Base-by-base conservation (phyloP, 2,113 vertebrate species). In the Pseudorhombus dupliciocellatus region DNA sequence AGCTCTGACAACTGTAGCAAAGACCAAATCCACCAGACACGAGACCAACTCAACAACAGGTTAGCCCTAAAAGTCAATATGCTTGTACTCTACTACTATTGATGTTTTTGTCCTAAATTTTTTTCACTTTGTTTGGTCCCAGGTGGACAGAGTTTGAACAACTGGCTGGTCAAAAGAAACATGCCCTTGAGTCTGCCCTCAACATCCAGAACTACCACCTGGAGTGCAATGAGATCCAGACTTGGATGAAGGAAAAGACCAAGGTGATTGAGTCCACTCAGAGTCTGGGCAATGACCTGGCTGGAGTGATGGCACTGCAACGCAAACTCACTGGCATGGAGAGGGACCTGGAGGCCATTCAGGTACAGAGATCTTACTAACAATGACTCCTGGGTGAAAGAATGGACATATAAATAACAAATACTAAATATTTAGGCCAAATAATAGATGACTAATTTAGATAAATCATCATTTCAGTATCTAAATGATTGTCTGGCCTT, bases 241-340 rank as follows among this genome's bases (percentile, higher is more conserved):
- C 93, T 24, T 99, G 97, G 97, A 98, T 99, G 95, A 93, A 92
- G 82, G 97, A 98, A 73, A 99, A 99, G 89, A 97, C 95, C 61
- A 97, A 98, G 55, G 95, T 96, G 44, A 97, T 99, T 3, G 97
- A 98, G 85, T 97, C 97, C 21, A 98, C 96, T 1, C 96, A 97
- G 83, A 90, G 92, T 25, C 87, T 97, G 79, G 97, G 96, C 80
- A 97, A 96, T 1, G 97, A 99, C 85, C 92, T 97, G 80, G 95
- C 96, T 0, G 97, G 96, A 0, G 96, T 98, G 66, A 93, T 95
- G 93, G 96, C 97, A 0, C 91, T 98, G 37, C 96, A 98, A 78
- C 93, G 95, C 14, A 98, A 98, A 82, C 95, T 99, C 46, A 94
- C 96, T 0, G 97, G 96, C 69, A 95, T 97, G 76, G 95, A 96